Evolutionary conservation across 2,113 vertebrate species (phyloP).

Genomic region (Egretta garzetta): DNA sequence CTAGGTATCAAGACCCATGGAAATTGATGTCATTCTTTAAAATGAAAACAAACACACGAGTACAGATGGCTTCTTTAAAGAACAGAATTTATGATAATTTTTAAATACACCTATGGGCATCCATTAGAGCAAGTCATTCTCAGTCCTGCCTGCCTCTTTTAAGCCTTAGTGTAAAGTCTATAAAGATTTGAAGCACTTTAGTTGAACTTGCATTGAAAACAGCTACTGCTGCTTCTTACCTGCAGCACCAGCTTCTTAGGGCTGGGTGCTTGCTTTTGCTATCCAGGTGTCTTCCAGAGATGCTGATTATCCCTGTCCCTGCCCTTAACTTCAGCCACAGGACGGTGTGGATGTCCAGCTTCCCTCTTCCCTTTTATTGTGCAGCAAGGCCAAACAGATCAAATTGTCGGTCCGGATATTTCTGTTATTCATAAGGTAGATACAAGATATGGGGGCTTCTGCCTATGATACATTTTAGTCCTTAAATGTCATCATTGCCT

Average conservation of each 20-base stretch:
- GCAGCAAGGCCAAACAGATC: background rate
- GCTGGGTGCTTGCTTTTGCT: background rate
- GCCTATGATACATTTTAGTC: background rate
- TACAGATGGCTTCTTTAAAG: background rate
- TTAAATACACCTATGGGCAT: background rate
- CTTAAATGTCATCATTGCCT: background rate
- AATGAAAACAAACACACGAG: background rate
- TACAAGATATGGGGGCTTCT: background rate
- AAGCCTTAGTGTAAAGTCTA: background rate
- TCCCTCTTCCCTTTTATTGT: background rate
- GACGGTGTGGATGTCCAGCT: fast-evolving
- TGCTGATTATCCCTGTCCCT: background rate
- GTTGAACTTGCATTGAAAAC: background rate
- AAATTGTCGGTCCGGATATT: background rate
- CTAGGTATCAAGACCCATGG: background rate
- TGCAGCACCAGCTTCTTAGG: background rate
- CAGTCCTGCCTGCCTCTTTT: background rate
- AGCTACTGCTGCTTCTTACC: background rate
- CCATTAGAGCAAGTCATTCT: background rate
- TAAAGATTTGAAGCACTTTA: background rate
- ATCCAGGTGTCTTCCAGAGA: background rate
- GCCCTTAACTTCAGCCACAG: background rate
- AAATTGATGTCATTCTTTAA: background rate
- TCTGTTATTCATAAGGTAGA: background rate
- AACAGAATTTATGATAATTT: background rate